Base-by-base conservation (phyloP, 2,888 invertebrate genomes). In the Clusia tigrina region DNA sequence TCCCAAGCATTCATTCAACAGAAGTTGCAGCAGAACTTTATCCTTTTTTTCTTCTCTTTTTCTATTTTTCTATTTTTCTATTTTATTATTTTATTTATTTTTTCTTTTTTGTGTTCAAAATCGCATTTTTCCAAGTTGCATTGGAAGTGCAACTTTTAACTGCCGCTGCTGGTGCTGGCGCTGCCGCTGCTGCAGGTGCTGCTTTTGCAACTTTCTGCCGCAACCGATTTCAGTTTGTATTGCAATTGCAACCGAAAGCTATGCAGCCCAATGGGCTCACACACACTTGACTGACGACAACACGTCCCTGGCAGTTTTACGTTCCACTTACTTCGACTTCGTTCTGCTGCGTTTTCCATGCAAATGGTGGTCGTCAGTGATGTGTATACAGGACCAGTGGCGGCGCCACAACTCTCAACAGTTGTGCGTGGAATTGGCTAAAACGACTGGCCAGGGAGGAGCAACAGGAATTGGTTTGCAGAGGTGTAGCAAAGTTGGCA, bases 121-220 rank as follows among this genome's bases (percentile, higher is more conserved):
- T 18, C 48, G 5, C 18, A 48, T 42, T n/a, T 48, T 22, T 20
- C 48, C 48, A 20, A 5, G 2, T 20, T 2, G 20, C 48, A 12
- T 32, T 32, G 42, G 15, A 42, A 42, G n/a, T n/a, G 42, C 48
- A 48, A 48, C 48, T 48, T 48, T 48, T 48, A 42, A 42, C 42
- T 42, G 48, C 22, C 18, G 22, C 48, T 48, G 18, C n/a, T n/a
- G 42, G 12, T 6, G 9, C 15, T n/a, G 9, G 42, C n/a, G n/a
- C n/a, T 42, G 12, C 12, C 3, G 12, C 9, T 42, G 42, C 42
- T 15, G 12, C n/a, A 12, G n/a, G 3, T 42, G 9, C n/a, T 42
- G 6, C 42, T 15, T 17, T n/a, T 15, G 42, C 42, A 12, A 6
- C 42, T n/a, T 15, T 3, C n/a, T 48, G 18, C 48, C 2, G 48